phyloP scores from a whole-genome alignment of 1,140 invertebrate species.

The Cotesia chilonis region DNA sequence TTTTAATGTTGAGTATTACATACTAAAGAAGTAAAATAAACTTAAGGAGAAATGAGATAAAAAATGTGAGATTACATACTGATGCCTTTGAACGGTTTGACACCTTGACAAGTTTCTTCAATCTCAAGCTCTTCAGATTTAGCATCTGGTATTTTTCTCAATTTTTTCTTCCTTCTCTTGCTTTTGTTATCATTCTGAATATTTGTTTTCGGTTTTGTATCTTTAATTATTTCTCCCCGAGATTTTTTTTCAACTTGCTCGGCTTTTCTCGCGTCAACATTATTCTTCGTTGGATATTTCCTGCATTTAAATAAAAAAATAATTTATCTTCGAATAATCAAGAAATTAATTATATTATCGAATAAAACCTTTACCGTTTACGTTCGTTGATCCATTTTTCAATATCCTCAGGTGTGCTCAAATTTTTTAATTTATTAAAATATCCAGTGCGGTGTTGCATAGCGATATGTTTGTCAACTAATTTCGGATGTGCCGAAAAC shows the following conservation, averaged over 20 bases:
- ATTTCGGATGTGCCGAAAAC: conserved; percentile 79
- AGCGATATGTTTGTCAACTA: conserved; percentile 81
- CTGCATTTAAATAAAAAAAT: conserved; percentile 40
- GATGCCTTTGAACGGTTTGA: conserved; percentile 52
- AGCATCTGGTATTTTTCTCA: conserved; percentile 6
- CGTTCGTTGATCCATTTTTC: conserved; percentile 83
- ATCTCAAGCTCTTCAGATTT: neutral
- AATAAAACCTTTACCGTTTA: conserved; percentile 68
- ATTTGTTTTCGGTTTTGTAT: conserved; percentile 37
- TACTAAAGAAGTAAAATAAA: neutral
- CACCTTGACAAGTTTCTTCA: conserved; percentile 47
- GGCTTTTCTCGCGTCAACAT: conserved; percentile 73
- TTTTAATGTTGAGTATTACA: conserved; percentile 10
- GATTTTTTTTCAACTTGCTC: conserved; percentile 72
- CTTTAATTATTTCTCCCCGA: conserved; percentile 72
- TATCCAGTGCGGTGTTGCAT: conserved; percentile 83
- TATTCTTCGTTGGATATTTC: conserved; percentile 76
- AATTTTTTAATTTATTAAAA: conserved; percentile 77
- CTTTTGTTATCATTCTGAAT: conserved; percentile 34
- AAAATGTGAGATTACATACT: conserved; percentile 41
- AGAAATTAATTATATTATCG: conserved; percentile 28
- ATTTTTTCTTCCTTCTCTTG: conserved; percentile 41
- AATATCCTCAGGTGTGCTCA: conserved; percentile 81
- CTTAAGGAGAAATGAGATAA: no score
- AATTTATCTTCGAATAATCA: conserved; percentile 1